phyloP scores from a whole-genome alignment of 2,888 invertebrate species.

The Cremastinae sp. region DNA sequence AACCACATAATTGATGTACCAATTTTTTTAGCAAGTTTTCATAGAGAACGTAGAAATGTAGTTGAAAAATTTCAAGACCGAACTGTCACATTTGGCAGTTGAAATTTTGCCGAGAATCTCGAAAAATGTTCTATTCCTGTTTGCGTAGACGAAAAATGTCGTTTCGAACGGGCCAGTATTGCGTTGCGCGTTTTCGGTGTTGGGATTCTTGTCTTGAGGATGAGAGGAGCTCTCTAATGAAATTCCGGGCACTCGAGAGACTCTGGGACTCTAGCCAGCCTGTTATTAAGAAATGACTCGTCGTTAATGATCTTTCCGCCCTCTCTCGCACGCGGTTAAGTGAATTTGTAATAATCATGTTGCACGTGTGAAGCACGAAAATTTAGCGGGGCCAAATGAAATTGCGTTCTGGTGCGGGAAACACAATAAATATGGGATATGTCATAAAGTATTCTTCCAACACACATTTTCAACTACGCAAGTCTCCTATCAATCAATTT shows the following conservation, averaged over 20 bases:
- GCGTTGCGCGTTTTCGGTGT: conserved; percentile 42
- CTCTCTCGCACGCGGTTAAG: conserved; percentile 9
- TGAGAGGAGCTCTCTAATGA: conserved; percentile 67
- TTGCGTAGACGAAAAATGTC: conserved; percentile 9
- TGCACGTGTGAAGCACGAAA: conserved; percentile 2
- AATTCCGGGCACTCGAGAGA: conserved; percentile 64
- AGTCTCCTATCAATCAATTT: too few relatives aligned
- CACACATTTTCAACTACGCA: too few relatives aligned
- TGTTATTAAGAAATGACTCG: conserved; percentile 69
- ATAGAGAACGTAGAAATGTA: too few relatives aligned
- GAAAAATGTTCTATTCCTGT: not conserved
- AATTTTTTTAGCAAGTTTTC: too few relatives aligned
- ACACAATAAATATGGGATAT: not conserved
- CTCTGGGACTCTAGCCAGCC: conserved; percentile 18
- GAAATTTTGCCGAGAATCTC: not conserved
- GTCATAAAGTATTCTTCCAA: not conserved
- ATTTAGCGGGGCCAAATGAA: conserved; percentile 11
- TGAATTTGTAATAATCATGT: conserved; percentile 48
- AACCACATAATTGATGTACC: not conserved
- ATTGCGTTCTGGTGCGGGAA: not conserved
- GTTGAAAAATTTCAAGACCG: too few relatives aligned
- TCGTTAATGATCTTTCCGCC: conserved; percentile 52
- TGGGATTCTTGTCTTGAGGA: conserved; percentile 55
- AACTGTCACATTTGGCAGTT: too few relatives aligned
- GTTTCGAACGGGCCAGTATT: conserved; percentile 6